Evolutionary conservation across 2,113 vertebrate genomes (phyloP), one percentile per base, ranked within the genome.

Genomic region (Zosterops japonicus): DNA sequence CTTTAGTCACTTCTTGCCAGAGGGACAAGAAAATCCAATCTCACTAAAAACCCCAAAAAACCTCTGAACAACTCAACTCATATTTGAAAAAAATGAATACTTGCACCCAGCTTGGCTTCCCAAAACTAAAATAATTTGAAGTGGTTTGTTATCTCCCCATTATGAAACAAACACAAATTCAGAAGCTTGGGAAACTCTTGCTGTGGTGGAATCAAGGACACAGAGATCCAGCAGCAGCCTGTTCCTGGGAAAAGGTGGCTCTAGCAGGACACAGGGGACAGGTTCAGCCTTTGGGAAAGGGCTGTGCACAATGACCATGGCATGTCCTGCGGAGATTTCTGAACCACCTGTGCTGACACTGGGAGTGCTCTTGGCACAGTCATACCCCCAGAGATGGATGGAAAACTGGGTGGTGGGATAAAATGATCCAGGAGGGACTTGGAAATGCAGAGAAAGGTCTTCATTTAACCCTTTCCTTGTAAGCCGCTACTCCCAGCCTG

Each of bases 311-410:
- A 6, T 1, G 3, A 36, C 31, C 35, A 12, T 0, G 13, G 70
- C 78, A 42, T 0, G 0, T 20, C 83, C 53, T 33, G 4, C 0
- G 44, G 16, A 0, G 13, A 65, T 5, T 41, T 31, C 89, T 14
- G 46, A 80, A 27, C 41, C 42, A 4, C 11, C 16, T 19, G 23
- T 10, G 42, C 63, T 24, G 41, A 56, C 31, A 20, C 14, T 20
- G 41, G 29, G 13, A 12, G 19, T 4, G 65, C 18, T 5, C 23
- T 31, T 57, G 2, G 7, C 56, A 36, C 71, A 78, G 39, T 39
- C 19, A 16, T 1, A 12, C 3, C 31, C 80, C 21, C 36, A 46
- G 10, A 70, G 47, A 68, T 2, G 24, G 55, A 52, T 13, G 35
- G 83, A 74, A 72, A 59, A 42, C 1, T 12, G 23, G 5, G 4